These are phyloP conservation scores for Styela plicata DNA, from an alignment of 23 tunicate genomes.

Conservation along the genomic window DNA sequence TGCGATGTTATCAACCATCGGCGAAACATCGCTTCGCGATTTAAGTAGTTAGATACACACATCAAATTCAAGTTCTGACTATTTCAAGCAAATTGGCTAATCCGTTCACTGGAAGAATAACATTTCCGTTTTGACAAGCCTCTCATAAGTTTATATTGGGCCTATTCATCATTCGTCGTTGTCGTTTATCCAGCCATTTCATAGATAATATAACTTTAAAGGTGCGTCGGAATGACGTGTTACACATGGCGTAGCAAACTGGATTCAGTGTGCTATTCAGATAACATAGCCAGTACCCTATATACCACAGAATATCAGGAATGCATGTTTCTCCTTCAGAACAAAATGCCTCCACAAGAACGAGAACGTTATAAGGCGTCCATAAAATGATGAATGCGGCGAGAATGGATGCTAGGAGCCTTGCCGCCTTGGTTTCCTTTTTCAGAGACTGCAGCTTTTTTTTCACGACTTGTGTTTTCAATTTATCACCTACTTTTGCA, in stretches of 20 bases:
- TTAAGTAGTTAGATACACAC: too few relatives aligned
- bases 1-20: too few relatives aligned
- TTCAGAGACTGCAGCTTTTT: constrained; percentile 46
- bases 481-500: background rate
- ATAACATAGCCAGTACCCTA: constrained; percentile 96
- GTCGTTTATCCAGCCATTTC: constrained; percentile 47
- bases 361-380: constrained; percentile 94
- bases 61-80: too few relatives aligned
- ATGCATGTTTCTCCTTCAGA: constrained; percentile 32
- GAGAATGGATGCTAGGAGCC: constrained; percentile 73
- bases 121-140: background rate
- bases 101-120: too few relatives aligned
- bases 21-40: too few relatives aligned
- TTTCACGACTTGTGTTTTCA: constrained; percentile 8
- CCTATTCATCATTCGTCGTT: constrained; percentile 4
- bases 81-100: too few relatives aligned
- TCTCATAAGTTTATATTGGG: background rate
- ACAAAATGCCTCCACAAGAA: constrained; percentile 62
- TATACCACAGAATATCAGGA: constrained; percentile 64
- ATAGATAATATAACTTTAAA: constrained; percentile 50
- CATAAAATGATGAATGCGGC: constrained; percentile 86
- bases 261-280: constrained; percentile 95
- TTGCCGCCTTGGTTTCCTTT: constrained; percentile 80
- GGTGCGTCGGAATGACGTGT: constrained; percentile 56
- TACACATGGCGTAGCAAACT: constrained; percentile 91